Conservation (phyloP, 2,797 vertebrate species). For the Xiphorhynchus erythropygius region DNA sequence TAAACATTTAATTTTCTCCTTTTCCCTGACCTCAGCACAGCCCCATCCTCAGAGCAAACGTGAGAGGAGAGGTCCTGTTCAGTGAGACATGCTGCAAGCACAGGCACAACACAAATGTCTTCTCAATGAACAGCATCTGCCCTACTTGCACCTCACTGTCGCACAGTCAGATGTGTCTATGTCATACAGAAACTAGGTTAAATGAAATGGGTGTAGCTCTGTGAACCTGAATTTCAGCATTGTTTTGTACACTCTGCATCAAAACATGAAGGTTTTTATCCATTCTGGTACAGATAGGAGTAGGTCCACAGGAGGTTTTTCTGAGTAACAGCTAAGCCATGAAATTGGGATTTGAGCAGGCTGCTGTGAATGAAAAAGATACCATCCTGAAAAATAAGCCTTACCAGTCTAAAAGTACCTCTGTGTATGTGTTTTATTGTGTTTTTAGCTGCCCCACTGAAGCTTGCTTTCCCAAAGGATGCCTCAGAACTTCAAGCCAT, state of each 20-base stretch:
- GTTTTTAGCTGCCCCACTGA: neutral
- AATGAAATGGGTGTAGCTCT: slow-evolving; percentile 11
- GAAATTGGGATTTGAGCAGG: neutral
- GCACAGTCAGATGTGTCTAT: neutral
- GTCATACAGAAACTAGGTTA: slow-evolving; percentile 60
- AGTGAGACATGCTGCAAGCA: neutral
- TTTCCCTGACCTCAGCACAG: neutral
- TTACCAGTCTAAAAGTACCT: neutral
- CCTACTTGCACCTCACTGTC: fast-evolving
- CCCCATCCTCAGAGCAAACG: neutral
- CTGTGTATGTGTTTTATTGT: neutral
- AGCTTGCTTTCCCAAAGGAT: neutral
- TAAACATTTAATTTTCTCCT: neutral
- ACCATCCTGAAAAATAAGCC: neutral
- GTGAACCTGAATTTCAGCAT: neutral
- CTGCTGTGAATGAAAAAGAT: neutral
- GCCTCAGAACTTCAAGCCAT: neutral
- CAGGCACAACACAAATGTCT: fast-evolving
- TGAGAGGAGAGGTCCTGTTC: fast-evolving
- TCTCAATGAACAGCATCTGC: neutral
- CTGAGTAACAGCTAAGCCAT: neutral
- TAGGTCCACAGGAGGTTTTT: neutral
- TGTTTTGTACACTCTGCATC: neutral
- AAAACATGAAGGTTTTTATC: neutral
- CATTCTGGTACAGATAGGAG: neutral